phyloP scores from a whole-genome alignment of 2,797 vertebrate genomes.

The Adrianichthys oophorus region DNA sequence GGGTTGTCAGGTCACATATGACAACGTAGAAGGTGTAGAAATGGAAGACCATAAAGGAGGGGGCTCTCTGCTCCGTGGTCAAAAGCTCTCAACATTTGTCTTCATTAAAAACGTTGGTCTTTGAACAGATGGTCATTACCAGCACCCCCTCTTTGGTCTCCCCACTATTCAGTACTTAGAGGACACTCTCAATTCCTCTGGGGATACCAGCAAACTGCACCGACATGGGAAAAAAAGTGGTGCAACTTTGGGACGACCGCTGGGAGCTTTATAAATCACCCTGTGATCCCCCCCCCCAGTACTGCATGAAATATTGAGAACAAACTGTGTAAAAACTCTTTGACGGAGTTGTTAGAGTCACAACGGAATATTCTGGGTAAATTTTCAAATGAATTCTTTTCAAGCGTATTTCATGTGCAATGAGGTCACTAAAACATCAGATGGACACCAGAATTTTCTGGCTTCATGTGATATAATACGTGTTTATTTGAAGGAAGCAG shows the following conservation, averaged over 20 bases:
- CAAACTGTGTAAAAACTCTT: neutral
- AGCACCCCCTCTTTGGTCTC: slow-evolving; percentile 50
- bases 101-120: slow-evolving; percentile 93
- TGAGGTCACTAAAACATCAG: no score
- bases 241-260: slow-evolving; percentile 63
- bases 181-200: slow-evolving; percentile 72
- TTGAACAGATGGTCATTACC: slow-evolving; percentile 95
- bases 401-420: no score
- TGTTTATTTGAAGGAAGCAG: no score
- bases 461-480: no score
- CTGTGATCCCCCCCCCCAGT: slow-evolving; percentile 48
- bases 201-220: slow-evolving; percentile 37
- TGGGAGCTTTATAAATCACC: slow-evolving; percentile 57
- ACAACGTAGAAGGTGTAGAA: slow-evolving; percentile 45
- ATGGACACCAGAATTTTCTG: no score
- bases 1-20: slow-evolving; percentile 25
- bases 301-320: slow-evolving; percentile 21
- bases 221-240: slow-evolving; percentile 42
- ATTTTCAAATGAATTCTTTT: no score
- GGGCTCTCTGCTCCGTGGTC: slow-evolving; percentile 78
- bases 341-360: slow-evolving; percentile 35
- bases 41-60: slow-evolving; percentile 69
- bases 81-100: slow-evolving; percentile 88
- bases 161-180: slow-evolving; percentile 84
- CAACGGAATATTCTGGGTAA: no score